phyloP scores from a whole-genome alignment of 2,113 vertebrate genomes.

The Labrus mixtus region DNA sequence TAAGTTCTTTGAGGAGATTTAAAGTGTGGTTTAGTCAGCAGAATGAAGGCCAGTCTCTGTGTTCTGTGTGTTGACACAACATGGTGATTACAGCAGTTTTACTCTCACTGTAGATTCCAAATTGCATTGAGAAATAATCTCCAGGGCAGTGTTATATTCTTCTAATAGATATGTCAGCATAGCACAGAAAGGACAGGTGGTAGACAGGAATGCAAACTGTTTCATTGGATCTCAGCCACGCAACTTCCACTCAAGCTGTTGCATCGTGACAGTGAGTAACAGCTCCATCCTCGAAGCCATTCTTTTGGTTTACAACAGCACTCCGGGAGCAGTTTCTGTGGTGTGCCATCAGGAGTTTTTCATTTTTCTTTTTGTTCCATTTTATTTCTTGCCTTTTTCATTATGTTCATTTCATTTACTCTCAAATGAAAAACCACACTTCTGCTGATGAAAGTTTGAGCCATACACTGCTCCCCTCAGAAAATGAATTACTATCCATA shows the following conservation, averaged over 20 bases:
- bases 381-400: constrained; percentile 37
- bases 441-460: constrained; percentile 55
- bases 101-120: constrained; percentile 39
- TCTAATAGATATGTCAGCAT: constrained; percentile 63
- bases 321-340: constrained; percentile 22
- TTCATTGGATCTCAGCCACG: constrained; percentile 53
- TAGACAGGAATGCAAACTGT: constrained; percentile 53
- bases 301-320: constrained; percentile 15
- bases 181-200: constrained; percentile 62
- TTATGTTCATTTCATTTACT: constrained; percentile 55
- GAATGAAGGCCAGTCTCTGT: constrained; percentile 26
- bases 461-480: constrained; percentile 23
- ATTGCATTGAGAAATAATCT: constrained; percentile 55
- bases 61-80: constrained; percentile 32
- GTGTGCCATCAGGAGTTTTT: constrained; percentile 39
- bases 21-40: constrained; percentile 1
- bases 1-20: constrained; percentile 5
- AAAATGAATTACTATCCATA: constrained; percentile 67
- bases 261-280: constrained; percentile 53
- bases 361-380: constrained; percentile 36
- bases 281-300: constrained; percentile 29
- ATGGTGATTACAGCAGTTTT: constrained; percentile 45
- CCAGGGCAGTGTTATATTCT: constrained; percentile 38
- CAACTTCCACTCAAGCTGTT: constrained; percentile 67
- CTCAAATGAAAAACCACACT: constrained; percentile 52